phyloP scores from a whole-genome alignment of 1,140 invertebrate species.

The Neodiprion lecontei region DNA sequence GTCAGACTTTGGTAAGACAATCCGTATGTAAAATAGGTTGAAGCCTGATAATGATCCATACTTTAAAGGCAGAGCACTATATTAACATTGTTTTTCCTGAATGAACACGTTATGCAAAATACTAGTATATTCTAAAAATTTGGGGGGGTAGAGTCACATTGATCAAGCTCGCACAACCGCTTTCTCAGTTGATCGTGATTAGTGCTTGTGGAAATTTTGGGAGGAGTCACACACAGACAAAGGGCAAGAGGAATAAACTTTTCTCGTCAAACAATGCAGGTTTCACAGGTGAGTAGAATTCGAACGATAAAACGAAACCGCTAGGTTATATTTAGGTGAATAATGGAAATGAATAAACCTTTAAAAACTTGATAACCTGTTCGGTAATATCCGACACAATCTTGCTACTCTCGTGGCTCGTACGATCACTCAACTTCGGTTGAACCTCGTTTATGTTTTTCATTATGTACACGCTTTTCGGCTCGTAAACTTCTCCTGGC shows the following conservation, averaged over 20 bases:
- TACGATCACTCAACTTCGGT: slow-evolving; percentile 50
- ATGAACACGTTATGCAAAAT: no score
- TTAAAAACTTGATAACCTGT: slow-evolving; percentile 75
- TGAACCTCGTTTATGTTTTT: slow-evolving; percentile 64
- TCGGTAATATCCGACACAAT: slow-evolving; percentile 65
- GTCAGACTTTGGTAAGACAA: not conserved
- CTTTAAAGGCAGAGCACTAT: not conserved
- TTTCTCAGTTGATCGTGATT: slow-evolving; percentile 55
- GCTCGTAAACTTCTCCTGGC: slow-evolving; percentile 55
- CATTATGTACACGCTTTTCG: slow-evolving; percentile 70
- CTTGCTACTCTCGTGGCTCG: slow-evolving; percentile 50
- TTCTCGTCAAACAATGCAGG: slow-evolving; percentile 21
- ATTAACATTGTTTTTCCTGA: not conserved
- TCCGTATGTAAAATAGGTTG: not conserved
- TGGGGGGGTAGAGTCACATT: slow-evolving; percentile 48
- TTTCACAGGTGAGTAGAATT: slow-evolving; percentile 27
- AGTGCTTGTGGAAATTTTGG: slow-evolving; percentile 56
- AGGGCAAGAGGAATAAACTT: slow-evolving; percentile 29
- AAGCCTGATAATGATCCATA: no score
- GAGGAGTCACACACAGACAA: slow-evolving; percentile 45
- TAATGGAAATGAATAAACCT: slow-evolving; percentile 66
- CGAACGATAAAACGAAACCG: slow-evolving; percentile 40
- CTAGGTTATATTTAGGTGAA: slow-evolving; percentile 51
- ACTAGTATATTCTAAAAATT: slow-evolving; percentile 28
- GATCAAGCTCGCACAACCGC: slow-evolving; percentile 53